Base-by-base conservation (phyloP, 2,113 vertebrate species). In the Archilochus colubris region DNA sequence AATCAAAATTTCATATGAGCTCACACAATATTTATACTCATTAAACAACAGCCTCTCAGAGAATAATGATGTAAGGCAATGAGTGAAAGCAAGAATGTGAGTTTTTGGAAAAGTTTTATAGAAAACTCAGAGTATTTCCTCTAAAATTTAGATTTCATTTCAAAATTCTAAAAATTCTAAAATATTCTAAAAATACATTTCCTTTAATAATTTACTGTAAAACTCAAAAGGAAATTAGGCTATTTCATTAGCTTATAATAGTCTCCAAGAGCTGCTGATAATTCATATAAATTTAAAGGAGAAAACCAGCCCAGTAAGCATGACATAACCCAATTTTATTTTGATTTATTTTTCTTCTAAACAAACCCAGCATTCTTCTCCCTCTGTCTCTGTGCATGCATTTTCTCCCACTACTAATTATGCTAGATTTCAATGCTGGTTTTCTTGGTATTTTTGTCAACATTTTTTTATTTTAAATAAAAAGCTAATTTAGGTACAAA, bases 41-140 rank as follows among this genome's bases (percentile, higher is more conserved):
- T 46, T 81, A 33, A 89, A 51, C 20, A 86, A 30, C 18, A 81
- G 23, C 38, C 28, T 33, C 30, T 11, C 2, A 23, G 22, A 72
- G 15, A 72, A 73, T 21, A 43, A 0, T 48, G n/a, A 72, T 3
- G 0, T 20, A 15, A 62, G 23, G 53, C 17, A 36, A 14, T 7
- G 13, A 83, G 12, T 23, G 31, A 43, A 3, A 84, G 6, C 7
- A 54, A 57, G 20, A 12, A 33, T 33, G 33, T 33, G 13, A 82
- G 24, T 50, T 57, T 54, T 23, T 66, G 15, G 16, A 77, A 48
- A 68, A 36, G 9, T n/a, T n/a, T 55, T 30, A n/a, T 20, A 15
- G 63, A 59, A 58, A 48, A 16, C 2, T 6, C 8, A 12, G 48
- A 74, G 40, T 2, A 38, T 33, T 69, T 68, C 6, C 57, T 72